Evolutionary conservation across 2,888 invertebrate species (phyloP).

Genomic region (Holacanthella duospinosa): DNA sequence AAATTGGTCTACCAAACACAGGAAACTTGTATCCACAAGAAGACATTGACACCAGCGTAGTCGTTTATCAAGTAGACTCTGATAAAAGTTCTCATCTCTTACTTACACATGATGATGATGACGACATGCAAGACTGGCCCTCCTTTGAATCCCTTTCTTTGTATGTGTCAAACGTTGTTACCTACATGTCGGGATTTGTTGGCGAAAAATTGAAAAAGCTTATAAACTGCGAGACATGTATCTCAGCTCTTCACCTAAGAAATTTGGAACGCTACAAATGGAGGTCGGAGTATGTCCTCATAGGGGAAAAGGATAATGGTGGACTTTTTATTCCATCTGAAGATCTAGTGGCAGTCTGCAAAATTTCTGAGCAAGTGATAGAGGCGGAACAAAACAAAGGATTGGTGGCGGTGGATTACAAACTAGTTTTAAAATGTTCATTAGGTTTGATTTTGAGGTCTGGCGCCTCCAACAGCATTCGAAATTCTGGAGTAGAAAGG

Average conservation of each 20-base stretch:
- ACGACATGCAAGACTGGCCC: not conserved
- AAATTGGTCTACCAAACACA: not conserved
- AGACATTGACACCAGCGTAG: not conserved
- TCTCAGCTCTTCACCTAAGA: not conserved
- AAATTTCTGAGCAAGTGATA: not conserved
- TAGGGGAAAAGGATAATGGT: not conserved
- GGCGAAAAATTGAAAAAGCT: not conserved
- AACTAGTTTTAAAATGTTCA: too few relatives aligned
- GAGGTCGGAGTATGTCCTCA: not conserved
- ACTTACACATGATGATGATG: not conserved
- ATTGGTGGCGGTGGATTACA: too few relatives aligned
- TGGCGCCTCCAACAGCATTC: too few relatives aligned
- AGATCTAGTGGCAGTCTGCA: not conserved
- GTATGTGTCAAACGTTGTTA: not conserved
- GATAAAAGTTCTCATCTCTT: not conserved
- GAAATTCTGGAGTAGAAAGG: too few relatives aligned
- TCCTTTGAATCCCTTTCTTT: not conserved
- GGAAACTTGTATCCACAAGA: not conserved
- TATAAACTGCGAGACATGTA: not conserved
- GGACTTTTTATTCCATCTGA: not conserved
- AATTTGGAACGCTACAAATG: not conserved
- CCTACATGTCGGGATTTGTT: not conserved
- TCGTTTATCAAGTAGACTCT: too few relatives aligned
- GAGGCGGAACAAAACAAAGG: too few relatives aligned
- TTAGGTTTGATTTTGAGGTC: too few relatives aligned